Evolutionary conservation across 2,888 invertebrate species (phyloP).

Genomic region (Latrodectus hesperus): DNA sequence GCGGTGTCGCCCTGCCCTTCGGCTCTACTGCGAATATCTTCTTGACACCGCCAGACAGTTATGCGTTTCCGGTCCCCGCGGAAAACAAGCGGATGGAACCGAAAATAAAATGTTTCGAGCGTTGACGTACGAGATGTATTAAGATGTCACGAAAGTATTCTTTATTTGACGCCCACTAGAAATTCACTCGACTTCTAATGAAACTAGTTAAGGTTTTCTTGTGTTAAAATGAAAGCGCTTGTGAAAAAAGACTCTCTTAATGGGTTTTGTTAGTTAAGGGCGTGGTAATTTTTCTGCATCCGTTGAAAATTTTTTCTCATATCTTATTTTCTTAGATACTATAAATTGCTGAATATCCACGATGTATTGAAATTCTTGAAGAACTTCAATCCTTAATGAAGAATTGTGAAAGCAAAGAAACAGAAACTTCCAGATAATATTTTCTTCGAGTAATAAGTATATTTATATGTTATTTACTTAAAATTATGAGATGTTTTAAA

Average conservation of each 20-base stretch:
- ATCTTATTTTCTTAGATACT: too few relatives aligned
- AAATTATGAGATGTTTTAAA: too few relatives aligned
- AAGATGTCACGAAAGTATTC: slow-evolving; percentile 24
- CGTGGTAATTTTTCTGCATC: too few relatives aligned
- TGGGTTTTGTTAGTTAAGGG: too few relatives aligned
- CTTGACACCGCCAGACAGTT: slow-evolving; percentile 16
- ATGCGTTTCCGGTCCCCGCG: slow-evolving; percentile 43
- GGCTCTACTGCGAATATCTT: slow-evolving; percentile 3
- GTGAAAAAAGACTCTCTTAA: background rate
- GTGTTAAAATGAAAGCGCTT: background rate
- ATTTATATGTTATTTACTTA: too few relatives aligned
- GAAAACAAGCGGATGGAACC: background rate
- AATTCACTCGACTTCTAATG: background rate
- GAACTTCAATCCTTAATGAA: too few relatives aligned
- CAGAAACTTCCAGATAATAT: too few relatives aligned
- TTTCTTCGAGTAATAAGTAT: too few relatives aligned
- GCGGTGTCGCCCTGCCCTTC: slow-evolving; percentile 14
- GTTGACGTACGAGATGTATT: slow-evolving; percentile 26
- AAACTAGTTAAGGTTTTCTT: background rate
- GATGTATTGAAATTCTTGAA: too few relatives aligned
- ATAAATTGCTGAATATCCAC: too few relatives aligned
- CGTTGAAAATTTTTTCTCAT: too few relatives aligned
- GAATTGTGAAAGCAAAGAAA: too few relatives aligned
- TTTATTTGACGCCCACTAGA: slow-evolving; percentile 35
- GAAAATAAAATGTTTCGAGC: background rate